Conservation (phyloP, 2,797 vertebrate species). For the Halcyon smyrnensis region DNA sequence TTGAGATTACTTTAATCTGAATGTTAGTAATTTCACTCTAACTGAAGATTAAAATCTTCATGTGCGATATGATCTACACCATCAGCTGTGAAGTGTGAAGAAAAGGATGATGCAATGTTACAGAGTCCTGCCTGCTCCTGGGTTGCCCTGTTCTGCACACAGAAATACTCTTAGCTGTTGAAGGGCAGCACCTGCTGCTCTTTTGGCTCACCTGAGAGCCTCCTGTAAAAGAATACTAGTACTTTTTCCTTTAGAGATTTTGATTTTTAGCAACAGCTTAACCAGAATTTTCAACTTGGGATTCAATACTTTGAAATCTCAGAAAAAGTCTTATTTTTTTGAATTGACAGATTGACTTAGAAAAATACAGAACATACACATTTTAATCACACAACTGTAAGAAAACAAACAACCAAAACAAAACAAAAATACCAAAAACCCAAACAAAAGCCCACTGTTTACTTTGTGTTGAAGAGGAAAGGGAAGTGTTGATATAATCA, state of each 20-base stretch:
- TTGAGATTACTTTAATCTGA: neutral
- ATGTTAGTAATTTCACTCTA: neutral
- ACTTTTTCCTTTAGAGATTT: neutral
- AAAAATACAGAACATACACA: neutral
- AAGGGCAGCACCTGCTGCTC: neutral
- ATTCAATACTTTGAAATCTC: neutral
- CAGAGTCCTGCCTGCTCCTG: neutral
- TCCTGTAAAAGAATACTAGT: neutral
- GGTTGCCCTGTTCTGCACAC: neutral
- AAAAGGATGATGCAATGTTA: neutral
- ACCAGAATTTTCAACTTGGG: neutral
- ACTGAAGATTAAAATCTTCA: accelerated
- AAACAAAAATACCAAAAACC: neutral
- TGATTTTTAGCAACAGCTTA: neutral
- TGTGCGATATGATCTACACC: neutral
- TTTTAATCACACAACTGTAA: neutral
- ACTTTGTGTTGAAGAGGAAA: neutral
- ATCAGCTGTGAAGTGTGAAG: neutral
- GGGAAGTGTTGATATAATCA: neutral
- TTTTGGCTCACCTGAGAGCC: neutral
- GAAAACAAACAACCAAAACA: neutral
- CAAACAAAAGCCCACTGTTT: neutral
- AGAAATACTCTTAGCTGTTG: neutral
- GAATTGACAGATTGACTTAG: neutral
- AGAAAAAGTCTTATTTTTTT: neutral